Conservation (phyloP, 2,888 invertebrate species). For the Andricus quercusramuli region DNA sequence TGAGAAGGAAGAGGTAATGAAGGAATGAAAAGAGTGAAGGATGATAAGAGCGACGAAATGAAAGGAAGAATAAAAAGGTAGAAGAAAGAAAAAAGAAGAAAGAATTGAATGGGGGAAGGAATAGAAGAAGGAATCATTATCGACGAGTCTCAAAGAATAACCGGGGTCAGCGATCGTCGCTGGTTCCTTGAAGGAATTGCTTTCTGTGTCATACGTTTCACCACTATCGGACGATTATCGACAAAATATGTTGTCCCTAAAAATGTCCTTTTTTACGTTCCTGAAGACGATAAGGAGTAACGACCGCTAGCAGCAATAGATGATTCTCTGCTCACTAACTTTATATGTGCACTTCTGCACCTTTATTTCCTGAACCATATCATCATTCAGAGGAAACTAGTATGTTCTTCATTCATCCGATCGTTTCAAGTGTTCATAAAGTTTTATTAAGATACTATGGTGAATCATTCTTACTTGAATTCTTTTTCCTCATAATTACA, state of each 20-base stretch:
- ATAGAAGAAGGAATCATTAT: constrained; percentile 49
- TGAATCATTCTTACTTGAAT: not conserved
- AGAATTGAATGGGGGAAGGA: not conserved
- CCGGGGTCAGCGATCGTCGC: constrained; percentile 46
- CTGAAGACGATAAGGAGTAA: constrained; percentile 23
- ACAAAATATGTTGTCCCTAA: constrained; percentile 30
- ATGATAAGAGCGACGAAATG: not conserved
- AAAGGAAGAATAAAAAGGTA: not conserved
- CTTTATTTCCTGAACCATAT: constrained; percentile 17
- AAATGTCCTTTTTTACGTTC: constrained; percentile 21
- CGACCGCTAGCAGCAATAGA: constrained; percentile 32
- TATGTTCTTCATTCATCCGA: constrained; percentile 17
- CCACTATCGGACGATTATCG: constrained; percentile 34
- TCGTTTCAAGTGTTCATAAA: constrained; percentile 18
- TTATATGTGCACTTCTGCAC: constrained; percentile 35
- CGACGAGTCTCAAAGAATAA: constrained; percentile 50
- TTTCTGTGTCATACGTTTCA: constrained; percentile 36
- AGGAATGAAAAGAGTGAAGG: not conserved
- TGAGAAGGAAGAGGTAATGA: too few relatives aligned
- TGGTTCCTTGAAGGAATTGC: constrained; percentile 25
- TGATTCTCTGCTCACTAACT: not conserved
- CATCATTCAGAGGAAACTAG: not conserved
- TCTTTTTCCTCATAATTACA: not conserved
- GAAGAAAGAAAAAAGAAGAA: not conserved
- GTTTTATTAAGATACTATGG: constrained; percentile 6